Evolutionary conservation across 2,888 invertebrate genomes (phyloP), one percentile per base, ranked within the genome.

Genomic region (Apomyelois bistriatella): DNA sequence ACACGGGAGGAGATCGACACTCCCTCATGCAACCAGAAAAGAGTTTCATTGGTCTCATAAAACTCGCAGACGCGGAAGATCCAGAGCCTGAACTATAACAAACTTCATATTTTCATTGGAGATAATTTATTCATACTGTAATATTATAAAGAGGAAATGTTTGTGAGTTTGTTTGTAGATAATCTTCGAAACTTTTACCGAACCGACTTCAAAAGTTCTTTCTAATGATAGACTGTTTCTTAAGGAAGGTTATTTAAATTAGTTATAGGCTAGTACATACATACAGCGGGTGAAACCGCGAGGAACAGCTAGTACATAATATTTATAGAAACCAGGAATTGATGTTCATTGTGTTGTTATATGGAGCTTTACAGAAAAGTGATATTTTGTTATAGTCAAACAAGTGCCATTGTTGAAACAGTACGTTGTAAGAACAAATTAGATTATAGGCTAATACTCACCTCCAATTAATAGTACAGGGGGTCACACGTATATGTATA

Each of bases 31-130:
- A 94, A 66, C 91, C 92, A 0, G 95, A 95, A 60, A 95, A 95
- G 75, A 96, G 95, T 66, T 96, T 95, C 87, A 95, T 96, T 64
- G 96, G 96, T 35, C 89, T 95, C n/a, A 91, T 95, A 51, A 95
- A 94, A 79, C 81, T 95, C n/a, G 93, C 93, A 12, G 93, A 94
- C 62, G 83, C 86, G 0, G 82, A 82, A 22, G 85, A 85, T 22
- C 87, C 85, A 1, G 71, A 72, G 4, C 71, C 80, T 28, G 86
- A 88, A 56, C 57, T 86, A 36, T 87, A 81, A 65, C 32, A 47
- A 43, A 28, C 30, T 15, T 28, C 10, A n/a, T 9, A 40, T 40
- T 50, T 28, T 30, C 8, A 40, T 15, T 9, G 10, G 10, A 13
- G 5, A 22, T 5, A n/a, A n/a, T n/a, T n/a, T n/a, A n/a, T n/a